Conservation (phyloP, 2,888 invertebrate genomes). For the Acronicta alni region DNA sequence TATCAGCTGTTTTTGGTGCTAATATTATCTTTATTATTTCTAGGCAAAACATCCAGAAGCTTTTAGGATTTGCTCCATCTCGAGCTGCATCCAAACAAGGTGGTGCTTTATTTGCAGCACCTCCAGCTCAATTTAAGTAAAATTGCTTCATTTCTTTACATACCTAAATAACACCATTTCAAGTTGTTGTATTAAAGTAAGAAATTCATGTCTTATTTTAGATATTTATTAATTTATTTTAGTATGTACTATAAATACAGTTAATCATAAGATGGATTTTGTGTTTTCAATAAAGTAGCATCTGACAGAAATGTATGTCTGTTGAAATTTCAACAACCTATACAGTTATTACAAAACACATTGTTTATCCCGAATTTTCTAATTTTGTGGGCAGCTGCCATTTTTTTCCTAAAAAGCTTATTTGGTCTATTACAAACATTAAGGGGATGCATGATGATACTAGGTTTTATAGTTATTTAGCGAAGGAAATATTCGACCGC, state of each 20-base stretch:
- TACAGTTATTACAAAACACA: too few relatives aligned
- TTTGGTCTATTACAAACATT: too few relatives aligned
- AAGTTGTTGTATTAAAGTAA: constrained; percentile 7
- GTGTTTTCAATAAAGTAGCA: too few relatives aligned
- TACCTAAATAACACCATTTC: neutral
- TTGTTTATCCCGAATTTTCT: too few relatives aligned
- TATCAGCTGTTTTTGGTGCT: neutral
- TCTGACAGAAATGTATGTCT: too few relatives aligned
- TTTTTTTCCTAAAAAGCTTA: too few relatives aligned
- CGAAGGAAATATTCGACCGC: too few relatives aligned
- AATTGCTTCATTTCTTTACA: constrained; percentile 11
- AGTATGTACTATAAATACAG: neutral
- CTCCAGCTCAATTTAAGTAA: constrained; percentile 95
- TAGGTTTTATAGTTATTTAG: too few relatives aligned
- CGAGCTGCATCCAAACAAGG: constrained; percentile 98
- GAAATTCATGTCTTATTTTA: constrained; percentile 27
- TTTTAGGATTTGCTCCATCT: constrained; percentile 98
- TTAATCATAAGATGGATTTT: neutral
- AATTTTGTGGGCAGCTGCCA: too few relatives aligned
- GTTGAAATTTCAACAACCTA: too few relatives aligned
- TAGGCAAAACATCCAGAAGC: constrained; percentile 98
- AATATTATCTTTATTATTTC: constrained; percentile 48
- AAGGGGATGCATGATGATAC: too few relatives aligned
- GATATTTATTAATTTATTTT: constrained; percentile 34
- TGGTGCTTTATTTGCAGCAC: constrained; percentile 94